A percentile compares a stretch with the other conserved stretches of the same genome.
phyloP scores from a whole-genome alignment of 1,140 invertebrate species.

The Cylas formicarius region DNA sequence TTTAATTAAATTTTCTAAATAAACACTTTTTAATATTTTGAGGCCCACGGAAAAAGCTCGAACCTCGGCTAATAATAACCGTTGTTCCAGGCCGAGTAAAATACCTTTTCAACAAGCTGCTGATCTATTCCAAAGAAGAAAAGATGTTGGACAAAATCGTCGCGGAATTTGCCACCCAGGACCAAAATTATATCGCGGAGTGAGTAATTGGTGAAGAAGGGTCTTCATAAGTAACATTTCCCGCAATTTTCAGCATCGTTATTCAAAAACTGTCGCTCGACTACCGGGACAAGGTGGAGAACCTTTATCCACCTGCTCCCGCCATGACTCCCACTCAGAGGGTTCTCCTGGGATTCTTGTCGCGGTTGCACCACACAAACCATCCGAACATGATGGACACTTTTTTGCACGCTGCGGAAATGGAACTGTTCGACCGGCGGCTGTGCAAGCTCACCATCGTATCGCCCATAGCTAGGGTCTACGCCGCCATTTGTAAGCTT shows the following conservation, averaged over 20 bases:
- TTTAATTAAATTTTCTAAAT: too few relatives aligned
- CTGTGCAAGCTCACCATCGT: constrained; percentile 3
- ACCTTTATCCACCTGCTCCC: constrained; percentile 26
- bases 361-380: constrained; percentile 9
- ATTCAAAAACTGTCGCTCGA: constrained; percentile 22
- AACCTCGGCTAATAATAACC: too few relatives aligned
- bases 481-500: constrained; percentile 29
- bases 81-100: constrained; percentile 26
- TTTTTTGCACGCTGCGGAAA: constrained; percentile 11
- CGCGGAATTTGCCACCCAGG: constrained; percentile 19
- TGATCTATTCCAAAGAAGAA: constrained; percentile 24
- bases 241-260: constrained; percentile 23
- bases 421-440: constrained; percentile 5
- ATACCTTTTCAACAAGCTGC: constrained; percentile 23
- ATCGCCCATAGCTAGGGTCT: constrained; percentile 23
- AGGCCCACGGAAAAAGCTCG: too few relatives aligned
- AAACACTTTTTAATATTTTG: too few relatives aligned
- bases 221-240: neutral
- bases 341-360: constrained; percentile 21
- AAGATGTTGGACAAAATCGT: constrained; percentile 23
- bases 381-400: constrained; percentile 11
- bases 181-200: constrained; percentile 18
- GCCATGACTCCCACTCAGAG: constrained; percentile 30
- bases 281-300: constrained; percentile 22
- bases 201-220: constrained; percentile 14